Evolutionary conservation across 2,888 invertebrate species (phyloP), one percentile per base, ranked within the genome.

Genomic region (Lepidochrysops patricia): DNA sequence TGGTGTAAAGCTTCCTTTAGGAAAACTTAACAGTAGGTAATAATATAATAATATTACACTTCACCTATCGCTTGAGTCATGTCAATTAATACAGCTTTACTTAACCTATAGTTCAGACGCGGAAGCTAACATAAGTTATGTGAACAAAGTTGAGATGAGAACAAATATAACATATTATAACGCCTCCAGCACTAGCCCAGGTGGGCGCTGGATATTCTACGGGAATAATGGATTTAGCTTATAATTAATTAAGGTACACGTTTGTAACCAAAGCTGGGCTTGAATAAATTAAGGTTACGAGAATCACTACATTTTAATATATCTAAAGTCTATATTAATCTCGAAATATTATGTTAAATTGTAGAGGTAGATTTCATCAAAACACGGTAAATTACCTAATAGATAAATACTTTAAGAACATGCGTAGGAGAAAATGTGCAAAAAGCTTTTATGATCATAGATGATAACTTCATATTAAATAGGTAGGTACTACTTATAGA

Each of bases 121-220:
- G 15, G 6, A 37, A 15, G 13, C 15, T 52, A 52, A 52, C 29
- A 26, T 25, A n/a, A 35, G 26, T 59, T 57, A 23, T 62, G 62
- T 60, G 60, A 62, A 57, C 57, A 54, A 61, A 64, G 64, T 60
- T 58, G 58, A 61, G 50, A 61, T 59, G 49, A 56, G 32, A 54
- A 54, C 19, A 54, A 32, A 54, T 54, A 54, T 54, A 19, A 54
- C 54, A 54, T 54, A 29, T 52, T 49, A n/a, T n/a, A n/a, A 57
- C 58, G 25, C 62, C 57, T 57, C 57, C 60, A 60, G 62, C 48
- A 54, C 61, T 62, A 61, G 54, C 57, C 58, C 58, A 59, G 62
- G 63, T 64, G 63, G 64, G 63, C 63, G 63, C 66, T 65, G 64
- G 66, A 65, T 54, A 54, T 54, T 54, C 32, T 32, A 29, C 32